phyloP scores from a whole-genome alignment of 2,888 invertebrate genomes.

The Leucania comma region DNA sequence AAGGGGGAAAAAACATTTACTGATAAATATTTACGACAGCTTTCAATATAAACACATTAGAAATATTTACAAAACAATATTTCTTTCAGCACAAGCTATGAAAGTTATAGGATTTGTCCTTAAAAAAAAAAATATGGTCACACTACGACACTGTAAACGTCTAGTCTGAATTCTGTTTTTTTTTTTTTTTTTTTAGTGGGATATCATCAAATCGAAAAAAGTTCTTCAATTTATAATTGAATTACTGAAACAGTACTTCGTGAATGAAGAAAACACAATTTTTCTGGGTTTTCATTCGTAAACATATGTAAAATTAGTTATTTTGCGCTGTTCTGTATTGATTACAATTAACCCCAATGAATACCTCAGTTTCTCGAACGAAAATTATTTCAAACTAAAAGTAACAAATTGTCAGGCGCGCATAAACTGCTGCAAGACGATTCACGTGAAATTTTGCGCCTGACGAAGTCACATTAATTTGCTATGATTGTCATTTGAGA shows the following conservation, averaged over 20 bases:
- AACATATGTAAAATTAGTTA: too few relatives aligned
- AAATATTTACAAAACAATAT: neutral
- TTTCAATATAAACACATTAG: neutral
- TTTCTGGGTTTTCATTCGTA: too few relatives aligned
- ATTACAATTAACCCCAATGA: too few relatives aligned
- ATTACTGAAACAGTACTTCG: too few relatives aligned
- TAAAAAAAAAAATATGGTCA: neutral
- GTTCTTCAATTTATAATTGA: too few relatives aligned
- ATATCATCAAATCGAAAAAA: too few relatives aligned
- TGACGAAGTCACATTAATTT: neutral
- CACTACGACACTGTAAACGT: neutral
- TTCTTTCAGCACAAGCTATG: neutral
- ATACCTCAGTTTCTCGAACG: neutral
- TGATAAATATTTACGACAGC: neutral
- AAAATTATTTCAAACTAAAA: neutral
- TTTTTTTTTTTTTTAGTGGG: too few relatives aligned
- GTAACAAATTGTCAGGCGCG: neutral
- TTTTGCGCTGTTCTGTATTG: too few relatives aligned
- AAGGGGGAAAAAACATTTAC: conserved; percentile 10
- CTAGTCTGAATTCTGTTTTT: neutral
- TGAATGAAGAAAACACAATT: too few relatives aligned
- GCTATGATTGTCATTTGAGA: neutral
- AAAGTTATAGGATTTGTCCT: conserved; percentile 5
- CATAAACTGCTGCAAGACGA: too few relatives aligned
- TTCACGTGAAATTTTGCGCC: neutral